Base-by-base conservation (phyloP, 1,140 invertebrate species). In the Drosophila teissieri region DNA sequence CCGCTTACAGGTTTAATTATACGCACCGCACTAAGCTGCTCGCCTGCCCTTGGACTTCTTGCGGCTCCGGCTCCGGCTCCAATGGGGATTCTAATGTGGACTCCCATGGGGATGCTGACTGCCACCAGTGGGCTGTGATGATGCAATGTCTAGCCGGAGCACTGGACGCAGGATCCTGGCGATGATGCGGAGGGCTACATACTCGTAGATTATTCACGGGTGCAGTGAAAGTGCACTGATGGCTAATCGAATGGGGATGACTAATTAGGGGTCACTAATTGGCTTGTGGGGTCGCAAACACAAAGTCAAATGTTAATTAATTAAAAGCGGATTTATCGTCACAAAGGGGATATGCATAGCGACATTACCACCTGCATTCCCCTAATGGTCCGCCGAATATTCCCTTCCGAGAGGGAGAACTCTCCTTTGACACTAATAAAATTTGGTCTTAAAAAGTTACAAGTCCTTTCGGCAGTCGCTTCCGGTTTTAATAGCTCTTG, bases 231-330 rank as follows among this genome's bases (percentile, higher is more conserved):
- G 2, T 4, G 17, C 17, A 40, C 19, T 17, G 3, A 44, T 19
- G 57, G 40, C n/a, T 10, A 54, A 46, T 68, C 48, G 34, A 54
- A 7, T 6, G 27, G 37, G 39, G 64, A 1, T 5, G 48, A 68
- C 40, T 69, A 54, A 56, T 55, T 46, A 10, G 5, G 11, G 27
- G 27, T 19, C 14, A n/a, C 42, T 84, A 84, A 84, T 84, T 80
- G 84, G 52, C 73, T 58, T 40, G 44, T 45, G 44, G 37, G 37
- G 15, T 52, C 44, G 53, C 53, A n/a, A 69, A 4, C 76, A 61
- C 67, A 56, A 49, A 80, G 76, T 73, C 65, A 63, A 55, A 64
- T 62, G 65, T 57, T 68, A 68, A 85, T 80, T 85, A 84, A 84
- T 84, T 80, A 77, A 68, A 68, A 77, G 68, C 60, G 60, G 80